phyloP scores from a whole-genome alignment of 2,888 invertebrate genomes.

The Epinotia bilunana region DNA sequence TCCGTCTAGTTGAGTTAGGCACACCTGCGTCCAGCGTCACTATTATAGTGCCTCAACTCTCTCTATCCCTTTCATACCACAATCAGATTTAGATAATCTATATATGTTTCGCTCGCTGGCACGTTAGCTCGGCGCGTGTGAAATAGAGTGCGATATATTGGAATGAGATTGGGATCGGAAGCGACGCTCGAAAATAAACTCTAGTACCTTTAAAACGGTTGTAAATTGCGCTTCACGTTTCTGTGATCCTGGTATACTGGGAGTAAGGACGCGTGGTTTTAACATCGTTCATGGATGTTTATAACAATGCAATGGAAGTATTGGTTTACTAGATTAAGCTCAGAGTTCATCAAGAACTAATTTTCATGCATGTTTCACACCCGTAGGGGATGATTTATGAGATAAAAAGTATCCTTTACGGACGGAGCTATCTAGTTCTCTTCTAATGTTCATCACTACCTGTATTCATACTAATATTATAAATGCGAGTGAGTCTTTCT shows the following conservation, averaged over 20 bases:
- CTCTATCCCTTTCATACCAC: background rate
- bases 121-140: background rate
- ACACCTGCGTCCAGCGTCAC: constrained; percentile 1
- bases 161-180: background rate
- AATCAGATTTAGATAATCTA: background rate
- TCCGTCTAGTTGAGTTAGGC: background rate
- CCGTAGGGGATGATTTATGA: no score
- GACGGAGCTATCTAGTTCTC: no score
- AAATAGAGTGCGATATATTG: background rate
- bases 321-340: background rate
- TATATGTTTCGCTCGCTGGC: background rate
- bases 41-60: background rate
- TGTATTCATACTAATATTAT: no score
- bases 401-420: no score
- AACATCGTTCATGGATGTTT: background rate
- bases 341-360: no score
- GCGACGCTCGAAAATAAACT: background rate
- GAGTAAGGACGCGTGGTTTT: background rate
- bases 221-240: constrained; percentile 8
- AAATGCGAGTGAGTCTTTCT: no score
- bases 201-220: constrained; percentile 8
- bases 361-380: no score
- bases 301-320: background rate
- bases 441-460: no score
- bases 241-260: background rate